Evolutionary conservation across 2,797 vertebrate genomes (phyloP), one percentile per base, ranked within the genome.

Genomic region (Xiphorhynchus erythropygius): DNA sequence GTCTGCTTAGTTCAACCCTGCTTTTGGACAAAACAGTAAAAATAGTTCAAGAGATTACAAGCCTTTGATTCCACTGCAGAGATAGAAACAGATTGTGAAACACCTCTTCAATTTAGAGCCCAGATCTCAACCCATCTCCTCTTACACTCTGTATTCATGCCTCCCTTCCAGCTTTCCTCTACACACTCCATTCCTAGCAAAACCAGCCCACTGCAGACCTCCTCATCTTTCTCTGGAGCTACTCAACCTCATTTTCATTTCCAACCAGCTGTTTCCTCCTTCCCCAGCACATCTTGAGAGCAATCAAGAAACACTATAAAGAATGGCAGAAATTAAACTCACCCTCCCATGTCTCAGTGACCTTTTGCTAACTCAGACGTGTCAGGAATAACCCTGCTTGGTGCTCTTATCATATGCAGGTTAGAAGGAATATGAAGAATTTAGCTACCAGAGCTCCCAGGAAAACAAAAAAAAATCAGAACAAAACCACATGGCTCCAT

Each of bases 391-490:
- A 49, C 21, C 27, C 33, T 85, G 11, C 28, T 57, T 35, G 35
- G 33, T 76, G 53, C 16, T 82, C 14, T n/a, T 74, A 39, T 4
- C 28, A 27, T 14, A 56, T n/a, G 63, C 49, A 71, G 23, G 23
- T 65, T 22, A 49, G 44, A 70, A 82, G 18, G 10, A 77, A 53
- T 32, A 82, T 13, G 13, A 87, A 95, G 47, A 59, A 89, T 77
- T 87, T 56, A 47, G 65, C 42, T 77, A 67, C 14, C 28, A 92
- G 35, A 67, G 8, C 30, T 67, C 18, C 21, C 7, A 28, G 23
- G 1, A 2, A 0, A 6, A 5, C 19, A 13, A 55, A 7, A 33
- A 46, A 42, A 33, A 32, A 5, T 4, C 27, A 4, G 77, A 50
- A 41, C 23, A 70, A 60, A 73, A 35, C 19, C 41, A 55, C 22